Evolutionary conservation across 1,140 invertebrate genomes (phyloP).

Genomic region (Drosophila yakuba): DNA sequence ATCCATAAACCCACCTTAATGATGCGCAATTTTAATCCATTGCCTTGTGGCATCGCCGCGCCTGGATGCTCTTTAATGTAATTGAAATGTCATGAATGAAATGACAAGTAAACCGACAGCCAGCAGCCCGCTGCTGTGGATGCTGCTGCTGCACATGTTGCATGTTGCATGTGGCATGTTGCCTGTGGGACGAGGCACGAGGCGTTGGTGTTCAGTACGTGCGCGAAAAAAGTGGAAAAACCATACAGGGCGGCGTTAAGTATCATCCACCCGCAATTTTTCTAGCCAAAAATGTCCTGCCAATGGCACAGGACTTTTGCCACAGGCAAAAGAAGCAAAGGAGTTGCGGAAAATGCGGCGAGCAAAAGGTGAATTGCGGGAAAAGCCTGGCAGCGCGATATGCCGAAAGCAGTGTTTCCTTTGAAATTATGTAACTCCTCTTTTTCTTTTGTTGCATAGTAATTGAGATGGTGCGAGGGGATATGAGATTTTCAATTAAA

Average conservation of each 20-base stretch:
- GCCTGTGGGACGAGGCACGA: conserved; percentile 33
- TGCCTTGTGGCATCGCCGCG: conserved; percentile 2
- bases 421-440: background rate
- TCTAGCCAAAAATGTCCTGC: conserved; percentile 51
- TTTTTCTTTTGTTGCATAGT: background rate
- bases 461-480: background rate
- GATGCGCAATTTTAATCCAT: conserved; percentile 33
- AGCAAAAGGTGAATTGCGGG: background rate
- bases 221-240: conserved; percentile 9
- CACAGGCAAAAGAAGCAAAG: conserved; percentile 25
- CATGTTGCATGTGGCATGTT: conserved; percentile 11
- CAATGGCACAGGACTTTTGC: conserved; percentile 36
- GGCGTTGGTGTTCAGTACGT: conserved; percentile 18
- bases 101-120: conserved; percentile 43
- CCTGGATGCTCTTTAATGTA: conserved; percentile 41
- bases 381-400: background rate
- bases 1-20: background rate
- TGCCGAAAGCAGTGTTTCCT: no score
- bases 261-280: conserved; percentile 43
- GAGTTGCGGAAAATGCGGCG: background rate
- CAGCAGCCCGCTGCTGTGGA: conserved; percentile 23
- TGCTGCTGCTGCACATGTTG: conserved; percentile 10
- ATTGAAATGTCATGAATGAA: conserved; percentile 64
- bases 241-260: conserved; percentile 43
- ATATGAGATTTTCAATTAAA: background rate